A percentile compares a stretch with the other conserved stretches of the same genome.
Evolutionary conservation across 1,140 invertebrate species (phyloP).

Genomic region (Elymnias hypermnestra): DNA sequence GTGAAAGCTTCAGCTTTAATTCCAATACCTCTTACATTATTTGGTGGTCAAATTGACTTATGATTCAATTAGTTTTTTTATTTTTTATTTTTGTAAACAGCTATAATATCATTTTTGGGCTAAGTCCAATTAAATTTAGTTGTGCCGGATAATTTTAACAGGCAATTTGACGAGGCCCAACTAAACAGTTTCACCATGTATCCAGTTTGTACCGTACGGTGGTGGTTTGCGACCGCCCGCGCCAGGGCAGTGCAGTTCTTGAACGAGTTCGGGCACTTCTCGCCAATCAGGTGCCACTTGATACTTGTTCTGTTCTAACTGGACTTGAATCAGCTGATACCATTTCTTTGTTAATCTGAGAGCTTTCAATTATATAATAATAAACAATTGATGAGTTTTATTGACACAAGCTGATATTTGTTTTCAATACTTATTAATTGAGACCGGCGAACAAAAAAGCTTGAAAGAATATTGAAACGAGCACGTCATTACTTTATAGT

Average conservation of each 20-base stretch:
- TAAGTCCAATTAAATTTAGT: too few species aligned
- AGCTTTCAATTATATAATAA: too few species aligned
- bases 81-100: too few species aligned
- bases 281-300: constrained; percentile 66
- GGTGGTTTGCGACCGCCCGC: constrained; percentile 42
- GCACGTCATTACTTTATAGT: constrained; percentile 23
- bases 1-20: constrained; percentile 10
- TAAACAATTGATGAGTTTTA: too few species aligned
- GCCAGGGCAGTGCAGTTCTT: constrained; percentile 51
- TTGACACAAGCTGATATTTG: too few species aligned
- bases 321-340: constrained; percentile 66
- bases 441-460: too few species aligned
- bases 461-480: too few species aligned
- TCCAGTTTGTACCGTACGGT: constrained; percentile 69
- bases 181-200: constrained; percentile 51
- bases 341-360: constrained; percentile 23
- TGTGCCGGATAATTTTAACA: not conserved
- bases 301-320: constrained; percentile 72
- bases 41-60: too few species aligned
- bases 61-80: constrained; percentile 23
- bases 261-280: constrained; percentile 69
- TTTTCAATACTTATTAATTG: too few species aligned
- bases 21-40: too few species aligned
- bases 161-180: constrained; percentile 57
- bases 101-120: too few species aligned